Evolutionary conservation across 2,113 vertebrate genomes (phyloP).

Genomic region (Hydrochoerus hydrochaeris): DNA sequence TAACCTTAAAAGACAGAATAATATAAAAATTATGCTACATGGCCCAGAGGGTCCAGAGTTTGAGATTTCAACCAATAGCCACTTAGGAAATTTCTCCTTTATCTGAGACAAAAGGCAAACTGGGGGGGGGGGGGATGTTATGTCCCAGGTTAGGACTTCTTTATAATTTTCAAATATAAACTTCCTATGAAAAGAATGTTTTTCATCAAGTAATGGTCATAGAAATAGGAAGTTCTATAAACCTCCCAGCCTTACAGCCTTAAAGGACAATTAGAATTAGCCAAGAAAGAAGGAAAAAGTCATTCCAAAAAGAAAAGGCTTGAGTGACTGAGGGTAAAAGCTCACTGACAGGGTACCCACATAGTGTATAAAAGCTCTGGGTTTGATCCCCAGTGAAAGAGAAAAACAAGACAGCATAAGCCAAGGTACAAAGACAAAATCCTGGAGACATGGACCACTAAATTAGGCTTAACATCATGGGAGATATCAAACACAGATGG

Average conservation of each 20-base stretch:
- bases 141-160: neutral
- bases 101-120: constrained; percentile 22
- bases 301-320: constrained; percentile 23
- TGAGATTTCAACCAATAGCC: constrained; percentile 25
- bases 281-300: neutral
- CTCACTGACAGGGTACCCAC: neutral
- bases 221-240: neutral
- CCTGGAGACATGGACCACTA: neutral
- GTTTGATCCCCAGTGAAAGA: neutral
- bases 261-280: constrained; percentile 51
- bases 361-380: neutral
- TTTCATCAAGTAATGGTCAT: neutral
- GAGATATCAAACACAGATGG: neutral
- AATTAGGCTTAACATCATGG: neutral
- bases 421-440: constrained; percentile 5
- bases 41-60: neutral
- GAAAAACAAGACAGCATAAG: neutral
- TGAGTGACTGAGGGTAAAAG: too few species aligned
- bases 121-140: neutral
- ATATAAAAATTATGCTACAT: constrained; percentile 1
- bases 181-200: neutral
- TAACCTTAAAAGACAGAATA: neutral
- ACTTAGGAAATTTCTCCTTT: constrained; percentile 54
- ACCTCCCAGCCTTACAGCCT: neutral
- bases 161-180: constrained; percentile 40